Evolutionary conservation across 1,140 invertebrate species (phyloP).

Genomic region (Anoplolepis gracilipes): DNA sequence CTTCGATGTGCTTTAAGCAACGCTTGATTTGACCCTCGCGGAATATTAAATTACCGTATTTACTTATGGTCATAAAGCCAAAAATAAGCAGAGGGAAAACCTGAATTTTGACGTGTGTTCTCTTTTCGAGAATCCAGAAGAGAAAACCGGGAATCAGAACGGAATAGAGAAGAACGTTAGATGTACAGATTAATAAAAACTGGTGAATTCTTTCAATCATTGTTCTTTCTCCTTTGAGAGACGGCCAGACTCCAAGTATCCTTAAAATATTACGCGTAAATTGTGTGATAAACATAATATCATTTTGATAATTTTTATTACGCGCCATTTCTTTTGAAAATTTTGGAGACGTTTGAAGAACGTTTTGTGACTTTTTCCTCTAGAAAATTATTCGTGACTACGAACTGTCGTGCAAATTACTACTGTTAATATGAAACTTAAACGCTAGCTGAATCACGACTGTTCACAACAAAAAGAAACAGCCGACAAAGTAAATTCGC

Average conservation of each 20-base stretch:
- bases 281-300: conserved; percentile 30
- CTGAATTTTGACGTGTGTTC: conserved; percentile 36
- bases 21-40: conserved; percentile 63
- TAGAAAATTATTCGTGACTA: too few species aligned
- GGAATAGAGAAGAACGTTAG: neutral
- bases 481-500: neutral
- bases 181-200: neutral
- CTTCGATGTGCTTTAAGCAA: conserved; percentile 73
- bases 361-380: neutral
- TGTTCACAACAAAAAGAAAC: neutral
- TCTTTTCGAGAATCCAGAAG: conserved; percentile 13
- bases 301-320: conserved; percentile 37
- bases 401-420: neutral
- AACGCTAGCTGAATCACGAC: neutral
- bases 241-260: conserved; percentile 38
- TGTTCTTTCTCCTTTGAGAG: neutral
- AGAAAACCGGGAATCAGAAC: conserved; percentile 20
- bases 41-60: conserved; percentile 69
- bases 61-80: conserved; percentile 71
- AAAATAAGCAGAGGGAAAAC: conserved; percentile 72
- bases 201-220: neutral
- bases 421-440: neutral
- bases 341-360: neutral
- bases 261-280: conserved; percentile 5
- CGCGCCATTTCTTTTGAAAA: neutral